Percentiles rank a stretch among this genome's conserved stretches.
Conservation (phyloP, 2,113 vertebrate genomes). For the Perccottus glenii region DNA sequence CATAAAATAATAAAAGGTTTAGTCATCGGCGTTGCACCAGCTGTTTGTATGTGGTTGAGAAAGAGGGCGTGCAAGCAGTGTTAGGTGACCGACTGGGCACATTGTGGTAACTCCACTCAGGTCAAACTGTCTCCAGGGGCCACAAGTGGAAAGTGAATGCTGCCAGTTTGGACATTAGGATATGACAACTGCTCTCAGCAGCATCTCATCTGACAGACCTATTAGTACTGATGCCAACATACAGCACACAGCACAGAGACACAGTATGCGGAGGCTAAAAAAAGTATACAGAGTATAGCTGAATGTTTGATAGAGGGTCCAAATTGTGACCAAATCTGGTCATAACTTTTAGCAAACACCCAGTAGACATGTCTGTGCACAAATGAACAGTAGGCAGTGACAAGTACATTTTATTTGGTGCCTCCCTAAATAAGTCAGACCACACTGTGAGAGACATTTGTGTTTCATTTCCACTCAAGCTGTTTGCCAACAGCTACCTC, state of each 20-base stretch:
- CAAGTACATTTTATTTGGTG: conserved; percentile 30
- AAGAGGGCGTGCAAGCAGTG: conserved; percentile 11
- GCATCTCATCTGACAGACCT: conserved; percentile 64
- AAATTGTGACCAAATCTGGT: conserved; percentile 1
- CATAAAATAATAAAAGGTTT: conserved; percentile 16
- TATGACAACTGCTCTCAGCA: conserved; percentile 72
- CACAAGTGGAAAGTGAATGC: conserved; percentile 65
- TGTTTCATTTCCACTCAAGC: conserved; percentile 72
- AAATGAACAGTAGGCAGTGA: conserved; percentile 23
- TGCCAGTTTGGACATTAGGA: conserved; percentile 64
- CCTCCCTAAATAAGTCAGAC: conserved; percentile 39
- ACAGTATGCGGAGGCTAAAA: conserved; percentile 8
- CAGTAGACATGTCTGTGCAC: conserved; percentile 7
- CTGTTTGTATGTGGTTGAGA: conserved; percentile 5
- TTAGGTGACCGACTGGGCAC: conserved; percentile 56
- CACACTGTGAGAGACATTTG: conserved; percentile 58
- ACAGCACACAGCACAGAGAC: conserved; percentile 7
- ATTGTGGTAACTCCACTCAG: conserved; percentile 64
- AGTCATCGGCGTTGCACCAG: conserved; percentile 7
- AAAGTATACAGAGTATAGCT: conserved; percentile 10
- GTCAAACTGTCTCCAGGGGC: conserved; percentile 69
- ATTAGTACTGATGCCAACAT: conserved; percentile 55
- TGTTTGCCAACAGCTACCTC: conserved; percentile 42
- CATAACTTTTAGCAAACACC: conserved; percentile 7
- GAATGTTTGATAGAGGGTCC: neutral